These are phyloP conservation scores for Sylvia atricapilla DNA, from an alignment of 2,113 vertebrate genomes.

Conservation along the genomic window DNA sequence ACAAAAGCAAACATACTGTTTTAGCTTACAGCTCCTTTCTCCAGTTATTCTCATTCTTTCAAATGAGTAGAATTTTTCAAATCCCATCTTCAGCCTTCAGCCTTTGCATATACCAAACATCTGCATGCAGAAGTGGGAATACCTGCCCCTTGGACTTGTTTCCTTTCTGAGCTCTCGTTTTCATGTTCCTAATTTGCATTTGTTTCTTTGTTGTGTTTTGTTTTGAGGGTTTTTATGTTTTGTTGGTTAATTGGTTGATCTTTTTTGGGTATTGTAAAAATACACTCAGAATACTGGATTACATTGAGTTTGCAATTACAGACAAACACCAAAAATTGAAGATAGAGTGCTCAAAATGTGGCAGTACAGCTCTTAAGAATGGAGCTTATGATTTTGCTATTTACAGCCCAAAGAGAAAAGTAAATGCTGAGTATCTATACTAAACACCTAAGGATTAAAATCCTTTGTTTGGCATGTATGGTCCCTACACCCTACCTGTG, in stretches of 20 bases:
- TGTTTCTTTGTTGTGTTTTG: accelerated
- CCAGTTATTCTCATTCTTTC: not conserved
- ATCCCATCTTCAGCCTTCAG: not conserved
- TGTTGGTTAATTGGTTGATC: accelerated
- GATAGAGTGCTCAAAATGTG: not conserved
- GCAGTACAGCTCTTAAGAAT: not conserved
- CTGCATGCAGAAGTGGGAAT: not conserved
- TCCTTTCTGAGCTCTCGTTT: not conserved
- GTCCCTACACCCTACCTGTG: not conserved
- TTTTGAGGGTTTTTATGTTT: not conserved
- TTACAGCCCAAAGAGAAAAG: not conserved
- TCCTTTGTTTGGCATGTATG: not conserved
- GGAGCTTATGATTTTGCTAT: not conserved
- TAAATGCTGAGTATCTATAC: not conserved
- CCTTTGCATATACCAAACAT: not conserved
- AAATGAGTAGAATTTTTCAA: not conserved
- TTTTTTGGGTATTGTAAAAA: not conserved
- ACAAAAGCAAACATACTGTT: not conserved
- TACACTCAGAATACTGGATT: not conserved
- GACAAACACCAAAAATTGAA: not conserved
- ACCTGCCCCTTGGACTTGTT: not conserved
- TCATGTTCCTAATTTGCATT: not conserved
- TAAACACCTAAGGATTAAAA: not conserved
- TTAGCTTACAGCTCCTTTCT: not conserved
- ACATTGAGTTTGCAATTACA: not conserved